A percentile compares a stretch with the other conserved stretches of the same genome.
Evolutionary conservation across 2,113 vertebrate species (phyloP).

Genomic region (Ctenodactylus gundi): DNA sequence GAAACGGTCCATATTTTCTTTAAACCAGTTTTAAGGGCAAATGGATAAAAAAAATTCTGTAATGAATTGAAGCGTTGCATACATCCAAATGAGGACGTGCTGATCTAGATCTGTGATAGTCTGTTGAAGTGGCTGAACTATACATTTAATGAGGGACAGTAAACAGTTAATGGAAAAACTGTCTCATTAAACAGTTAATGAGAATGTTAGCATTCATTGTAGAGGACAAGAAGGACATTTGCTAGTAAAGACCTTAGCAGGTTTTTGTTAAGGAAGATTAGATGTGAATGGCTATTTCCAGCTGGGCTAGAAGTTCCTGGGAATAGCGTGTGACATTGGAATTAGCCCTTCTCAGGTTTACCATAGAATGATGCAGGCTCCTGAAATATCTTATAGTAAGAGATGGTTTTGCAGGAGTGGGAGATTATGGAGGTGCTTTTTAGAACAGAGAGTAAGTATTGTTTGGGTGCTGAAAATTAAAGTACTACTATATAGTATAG

Average conservation of each 20-base stretch:
- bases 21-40: not conserved
- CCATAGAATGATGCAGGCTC: not conserved
- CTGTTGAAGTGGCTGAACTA: not conserved
- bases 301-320: constrained; percentile 78
- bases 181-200: not conserved
- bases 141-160: not conserved
- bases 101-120: not conserved
- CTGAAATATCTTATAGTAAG: not conserved
- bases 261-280: constrained; percentile 74
- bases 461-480: not conserved
- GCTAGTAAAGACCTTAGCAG: constrained; percentile 76
- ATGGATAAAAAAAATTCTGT: not conserved
- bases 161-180: not conserved
- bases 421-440: not conserved
- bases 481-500: not conserved
- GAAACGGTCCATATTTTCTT: not conserved
- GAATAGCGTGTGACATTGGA: constrained; percentile 80
- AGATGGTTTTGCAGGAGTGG: not conserved
- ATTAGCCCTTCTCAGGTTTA: constrained; percentile 66
- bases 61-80: not conserved
- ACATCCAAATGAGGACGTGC: not conserved
- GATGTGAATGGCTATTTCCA: constrained; percentile 70
- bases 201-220: not conserved
- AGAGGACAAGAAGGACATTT: constrained; percentile 38
- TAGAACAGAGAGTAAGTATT: not conserved